These are phyloP conservation scores for Ctenopoma multispine DNA, from an alignment of 2,797 vertebrate genomes.

Conservation along the genomic window DNA sequence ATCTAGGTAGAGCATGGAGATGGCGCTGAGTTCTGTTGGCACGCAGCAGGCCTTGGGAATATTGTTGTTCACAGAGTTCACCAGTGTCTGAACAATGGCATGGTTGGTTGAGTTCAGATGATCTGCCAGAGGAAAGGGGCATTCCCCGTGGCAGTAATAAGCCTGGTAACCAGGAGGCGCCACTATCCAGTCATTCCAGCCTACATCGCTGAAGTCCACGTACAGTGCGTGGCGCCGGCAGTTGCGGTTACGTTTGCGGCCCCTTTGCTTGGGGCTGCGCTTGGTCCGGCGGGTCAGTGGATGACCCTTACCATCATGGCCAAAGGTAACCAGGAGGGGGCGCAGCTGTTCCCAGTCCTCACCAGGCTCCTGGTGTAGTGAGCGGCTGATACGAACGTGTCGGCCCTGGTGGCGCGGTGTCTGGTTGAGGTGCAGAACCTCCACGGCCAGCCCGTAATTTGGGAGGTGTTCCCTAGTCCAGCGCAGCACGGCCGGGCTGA, in stretches of 20 bases:
- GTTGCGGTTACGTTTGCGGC: slow-evolving; percentile 94
- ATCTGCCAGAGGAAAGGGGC: slow-evolving; percentile 98
- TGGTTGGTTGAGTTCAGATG: slow-evolving; percentile 99
- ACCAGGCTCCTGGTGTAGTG: slow-evolving; percentile 88
- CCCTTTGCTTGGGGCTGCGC: slow-evolving; percentile 88
- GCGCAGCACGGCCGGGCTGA: slow-evolving; percentile 95
- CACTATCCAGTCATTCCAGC: slow-evolving; percentile 99
- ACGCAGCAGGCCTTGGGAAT: slow-evolving; percentile 99
- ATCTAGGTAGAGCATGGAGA: slow-evolving; percentile 99
- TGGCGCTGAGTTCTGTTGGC: slow-evolving; percentile 98
- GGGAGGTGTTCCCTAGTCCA: slow-evolving; percentile 94
- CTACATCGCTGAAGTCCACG: slow-evolving; percentile 99
- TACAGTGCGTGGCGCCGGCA: slow-evolving; percentile 96
- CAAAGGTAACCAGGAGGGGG: slow-evolving; percentile 96
- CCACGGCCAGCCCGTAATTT: slow-evolving; percentile 95
- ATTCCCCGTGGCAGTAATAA: slow-evolving; percentile 98
- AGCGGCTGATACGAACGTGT: slow-evolving; percentile 96
- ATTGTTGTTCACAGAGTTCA: slow-evolving; percentile 98
- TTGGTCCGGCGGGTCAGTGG: slow-evolving; percentile 90
- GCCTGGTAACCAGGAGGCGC: slow-evolving; percentile 98
- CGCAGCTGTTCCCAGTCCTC: slow-evolving; percentile 96
- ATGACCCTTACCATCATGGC: slow-evolving; percentile 96
- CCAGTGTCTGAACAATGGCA: slow-evolving; percentile 99
- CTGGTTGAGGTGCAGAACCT: slow-evolving; percentile 91
- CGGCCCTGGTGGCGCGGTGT: slow-evolving; percentile 87